Evolutionary conservation across 2,888 invertebrate genomes (phyloP), one percentile per base, ranked within the genome.

Genomic region (Cephus nigrinus): DNA sequence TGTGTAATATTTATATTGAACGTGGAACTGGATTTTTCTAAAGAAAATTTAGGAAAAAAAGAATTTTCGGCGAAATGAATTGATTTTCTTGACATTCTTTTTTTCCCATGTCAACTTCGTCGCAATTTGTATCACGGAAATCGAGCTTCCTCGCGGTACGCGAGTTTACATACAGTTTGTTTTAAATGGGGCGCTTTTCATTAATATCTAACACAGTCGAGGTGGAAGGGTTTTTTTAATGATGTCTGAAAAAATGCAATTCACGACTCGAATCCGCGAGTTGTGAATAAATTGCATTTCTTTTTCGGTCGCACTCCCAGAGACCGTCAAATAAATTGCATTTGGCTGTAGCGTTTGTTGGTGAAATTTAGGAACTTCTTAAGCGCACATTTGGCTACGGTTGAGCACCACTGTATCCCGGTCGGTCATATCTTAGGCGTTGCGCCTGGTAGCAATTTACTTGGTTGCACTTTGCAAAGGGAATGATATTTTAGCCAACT

Each of bases 401-500:
- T 5, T 55, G 55, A 55, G 55, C 55, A 23, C 55, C 55, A 2
- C 55, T 55, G 23, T 23, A 55, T 55, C 1, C 5, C 15, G 15
- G 55, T 23, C 55, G 55, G 55, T 23, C 23, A 23, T 55, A 55
- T 55, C 55, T 55, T 23, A 23, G 55, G 55, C 71, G 71, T 31
- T 31, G 71, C 71, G 33, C 32, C 32, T 31, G 71, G 31, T 12
- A 71, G 71, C 71, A 86, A 85, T 86, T 85, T 85, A 84, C 81
- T 82, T 84, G 78, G 80, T 80, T 84, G 82, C 81, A 85, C 85
- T 85, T 82, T 81, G 76, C 80, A 80, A 15, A 31, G 71, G 71
- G 71, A 11, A 31, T 31, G 86, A 85, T 85, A 85, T 85, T 85
- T 84, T 83, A 84, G 83, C 80, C 76, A 85, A 85, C 75, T 84